Evolutionary conservation across 2,797 vertebrate species (phyloP), one percentile per base, ranked within the genome.

Genomic region (Nothura maculosa): DNA sequence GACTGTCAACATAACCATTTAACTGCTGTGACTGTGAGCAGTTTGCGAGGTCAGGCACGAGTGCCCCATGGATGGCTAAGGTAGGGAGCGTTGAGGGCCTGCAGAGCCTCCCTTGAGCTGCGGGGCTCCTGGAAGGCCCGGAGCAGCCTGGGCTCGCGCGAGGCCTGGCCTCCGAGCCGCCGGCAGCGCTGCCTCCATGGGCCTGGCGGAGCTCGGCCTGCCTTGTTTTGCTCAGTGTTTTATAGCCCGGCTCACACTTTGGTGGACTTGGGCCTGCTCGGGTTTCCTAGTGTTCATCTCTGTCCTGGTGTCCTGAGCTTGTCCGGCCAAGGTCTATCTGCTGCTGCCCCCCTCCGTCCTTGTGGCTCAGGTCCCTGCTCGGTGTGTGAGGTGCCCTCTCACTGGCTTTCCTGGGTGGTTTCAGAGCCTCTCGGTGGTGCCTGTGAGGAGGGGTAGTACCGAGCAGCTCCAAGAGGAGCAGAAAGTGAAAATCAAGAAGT

Each of bases 341-440:
- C 88, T 96, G 3, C 90, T 96, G 94, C 95, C 91, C 91, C 88
- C 86, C 15, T 85, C 72, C 87, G 91, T 90, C 79, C 50, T 95
- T 79, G 40, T 12, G 32, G 45, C 57, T 92, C 19, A 52, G 42
- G 47, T 81, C 45, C 52, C 30, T 57, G 70, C 4, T 3, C 45
- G 30, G 32, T 48, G 8, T 47, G 8, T 43, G 38, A 54, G 6
- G 13, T 69, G 1, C 20, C 16, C 27, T 8, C 2, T 30, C 20
- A 50, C 60, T 84, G 42, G 22, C 1, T 1, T 85, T 78, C 42
- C 21, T 50, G 21, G 25, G 38, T 34, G 87, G 38, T 12, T 67
- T 30, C 11, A 6, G 62, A 54, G 32, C 43, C 19, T 57, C 63
- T 38, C 22, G 47, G 30, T 36, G 47, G 43, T 30, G 43, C 18